Conservation (phyloP, 2,888 invertebrate species). For the Brenthis hecate region DNA sequence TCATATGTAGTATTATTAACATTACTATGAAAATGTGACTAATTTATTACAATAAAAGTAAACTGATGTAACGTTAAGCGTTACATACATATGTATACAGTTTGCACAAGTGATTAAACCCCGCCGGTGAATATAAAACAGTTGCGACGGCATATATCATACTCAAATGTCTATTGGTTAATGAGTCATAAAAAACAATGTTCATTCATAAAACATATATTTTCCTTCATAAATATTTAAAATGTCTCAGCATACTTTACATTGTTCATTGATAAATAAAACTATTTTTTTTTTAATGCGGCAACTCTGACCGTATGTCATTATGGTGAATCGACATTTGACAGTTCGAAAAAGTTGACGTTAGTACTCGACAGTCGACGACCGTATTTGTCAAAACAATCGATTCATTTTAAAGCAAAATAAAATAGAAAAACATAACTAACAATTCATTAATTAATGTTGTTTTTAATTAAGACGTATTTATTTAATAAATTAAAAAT, state of each 20-base stretch:
- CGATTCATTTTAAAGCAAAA: not conserved
- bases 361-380: not conserved
- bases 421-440: not conserved
- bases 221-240: conserved; percentile 9
- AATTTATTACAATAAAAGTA: conserved; percentile 42
- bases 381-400: conserved; percentile 19
- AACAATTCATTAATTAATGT: not conserved
- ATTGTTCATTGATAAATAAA: conserved; percentile 8
- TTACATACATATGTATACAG: conserved; percentile 45
- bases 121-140: conserved; percentile 22
- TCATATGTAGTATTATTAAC: conserved; percentile 10
- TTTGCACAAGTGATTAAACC: conserved; percentile 60
- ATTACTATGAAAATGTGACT: conserved; percentile 33
- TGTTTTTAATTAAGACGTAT: not conserved
- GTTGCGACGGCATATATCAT: conserved; percentile 9
- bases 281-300: not conserved
- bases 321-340: not conserved
- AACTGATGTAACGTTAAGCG: conserved; percentile 48
- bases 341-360: not conserved
- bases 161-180: conserved; percentile 8
- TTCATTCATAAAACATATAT: conserved; percentile 21
- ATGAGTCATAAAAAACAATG: conserved; percentile 15
- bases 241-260: conserved; percentile 11
- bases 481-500: not conserved
- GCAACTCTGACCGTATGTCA: conserved; percentile 6